A percentile compares a stretch with the other conserved stretches of the same genome.
Evolutionary conservation across 2,797 vertebrate species (phyloP).

Genomic region (Valencia hispanica): DNA sequence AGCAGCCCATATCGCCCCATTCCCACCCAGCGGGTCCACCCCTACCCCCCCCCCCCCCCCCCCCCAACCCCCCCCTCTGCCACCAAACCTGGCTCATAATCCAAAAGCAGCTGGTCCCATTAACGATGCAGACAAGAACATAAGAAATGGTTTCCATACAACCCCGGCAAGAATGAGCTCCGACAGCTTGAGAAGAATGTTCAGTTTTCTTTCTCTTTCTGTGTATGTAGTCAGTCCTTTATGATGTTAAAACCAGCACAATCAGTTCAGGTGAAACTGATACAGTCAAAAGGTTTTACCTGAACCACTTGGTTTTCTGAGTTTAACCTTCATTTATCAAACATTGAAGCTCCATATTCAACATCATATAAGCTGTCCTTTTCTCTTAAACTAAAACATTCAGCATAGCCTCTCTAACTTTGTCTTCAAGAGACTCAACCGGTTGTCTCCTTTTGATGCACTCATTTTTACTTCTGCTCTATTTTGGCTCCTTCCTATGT

Average conservation of each 20-base stretch:
- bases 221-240: too few species aligned
- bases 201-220: neutral
- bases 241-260: too few species aligned
- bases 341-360: too few species aligned
- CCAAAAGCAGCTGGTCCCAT: constrained; percentile 63
- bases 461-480: too few species aligned
- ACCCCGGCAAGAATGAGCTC: neutral
- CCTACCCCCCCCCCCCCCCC: constrained; percentile 16
- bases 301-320: too few species aligned
- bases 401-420: too few species aligned
- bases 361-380: too few species aligned
- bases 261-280: neutral
- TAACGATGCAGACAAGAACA: constrained; percentile 14
- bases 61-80: constrained; percentile 20
- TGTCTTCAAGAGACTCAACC: too few species aligned
- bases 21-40: constrained; percentile 29
- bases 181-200: constrained; percentile 20
- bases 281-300: neutral
- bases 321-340: too few species aligned
- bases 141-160: constrained; percentile 2
- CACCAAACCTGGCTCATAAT: constrained; percentile 53
- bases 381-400: too few species aligned
- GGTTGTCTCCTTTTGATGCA: too few species aligned
- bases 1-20: constrained; percentile 60
- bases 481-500: too few species aligned